Evolutionary conservation across 2,113 vertebrate species (phyloP), one percentile per base, ranked within the genome.

Genomic region (Sebastes schlegelii): DNA sequence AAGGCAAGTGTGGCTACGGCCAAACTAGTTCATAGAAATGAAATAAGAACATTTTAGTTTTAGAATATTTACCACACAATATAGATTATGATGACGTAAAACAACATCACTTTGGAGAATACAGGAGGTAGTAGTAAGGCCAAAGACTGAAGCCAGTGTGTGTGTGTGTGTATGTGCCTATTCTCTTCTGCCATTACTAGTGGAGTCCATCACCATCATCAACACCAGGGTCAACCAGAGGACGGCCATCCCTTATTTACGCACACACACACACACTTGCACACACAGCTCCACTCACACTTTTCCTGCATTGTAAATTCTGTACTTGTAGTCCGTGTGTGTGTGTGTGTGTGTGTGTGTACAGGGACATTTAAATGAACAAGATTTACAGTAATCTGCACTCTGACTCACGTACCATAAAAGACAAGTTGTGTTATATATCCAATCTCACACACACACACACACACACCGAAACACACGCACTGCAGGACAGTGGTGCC

Each of bases 201-300:
- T 72, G 23, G 43, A 84, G 52, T 84, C 76, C 61, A 82, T 84
- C 68, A 77, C 62, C 72, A 69, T 74, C 82, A 77, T 66, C 77
- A 74, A 74, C 14, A 43, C 19, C n/a, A 83, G 80, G 82, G 89
- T 89, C 79, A 89, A 57, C 55, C 62, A 72, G 76, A 85, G 87
- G 79, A 84, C 58, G 16, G 14, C 77, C 46, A 75, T 86, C 72
- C 57, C n/a, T 77, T 51, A 83, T 61, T 70, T 49, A 63, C 54
- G n/a, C 61, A 19, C 14, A 21, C 57, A 52, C 57, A 52, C 9
- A 13, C 40, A 8, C 26, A 16, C 21, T 4, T 16, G 12, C 7
- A n/a, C 52, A n/a, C 55, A 52, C 63, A 80, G 2, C 11, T 70
- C 14, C 1, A 49, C 58, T 42, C 13, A 9, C 23, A 48, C 60